Base-by-base conservation (phyloP, 37 sponge, comb jelly and placozoan species). In the Tethya wilhelma region DNA sequence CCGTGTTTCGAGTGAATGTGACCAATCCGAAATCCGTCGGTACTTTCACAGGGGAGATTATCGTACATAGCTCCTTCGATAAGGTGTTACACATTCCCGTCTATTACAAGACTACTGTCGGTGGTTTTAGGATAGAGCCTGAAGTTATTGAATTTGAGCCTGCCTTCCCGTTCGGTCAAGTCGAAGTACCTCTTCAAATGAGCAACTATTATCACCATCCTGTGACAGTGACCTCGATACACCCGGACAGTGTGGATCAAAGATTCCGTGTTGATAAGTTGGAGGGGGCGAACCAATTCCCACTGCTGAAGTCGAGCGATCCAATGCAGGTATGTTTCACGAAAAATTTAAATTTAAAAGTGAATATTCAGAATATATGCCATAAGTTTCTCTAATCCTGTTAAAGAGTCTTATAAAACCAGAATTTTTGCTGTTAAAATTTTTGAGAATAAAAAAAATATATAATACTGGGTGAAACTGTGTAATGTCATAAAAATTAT, bases 71-170 rank as follows among this genome's bases (percentile, higher is more conserved):
- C 1, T 92, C 92, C 20, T 75, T 87, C 40, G 88, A 81, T 31
- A 78, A 74, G 38, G 79, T 90, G 25, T 59, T 87, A 1, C 75
- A 44, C 56, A 72, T 92, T 7, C 89, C 82, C 45, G 79, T 89
- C 20, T 81, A 71, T 26, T 90, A 79, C 64, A 82, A 83, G 69
- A 77, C 84, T 0, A 81, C 82, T 9, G 34, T 79, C 1, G 91
- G 94, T 4, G 78, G 56, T 7, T 38, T 93, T 40, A 70, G 78
- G 22, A 29, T 73, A 0, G 59, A 56, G 9, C 87, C 94, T 9
- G 67, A 78, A 31, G 71, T 28, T 12, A 69, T 86, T 31, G 22
- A 6, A 11, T 86, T 93, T 36, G 28, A 42, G 1, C 81, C 67
- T 26, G 34, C 72, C 22, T 86, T 83, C 58, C 94, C 94, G 33